These are phyloP conservation scores for Heliconius aoede DNA, from an alignment of 2,888 invertebrate genomes.

Conservation along the genomic window DNA sequence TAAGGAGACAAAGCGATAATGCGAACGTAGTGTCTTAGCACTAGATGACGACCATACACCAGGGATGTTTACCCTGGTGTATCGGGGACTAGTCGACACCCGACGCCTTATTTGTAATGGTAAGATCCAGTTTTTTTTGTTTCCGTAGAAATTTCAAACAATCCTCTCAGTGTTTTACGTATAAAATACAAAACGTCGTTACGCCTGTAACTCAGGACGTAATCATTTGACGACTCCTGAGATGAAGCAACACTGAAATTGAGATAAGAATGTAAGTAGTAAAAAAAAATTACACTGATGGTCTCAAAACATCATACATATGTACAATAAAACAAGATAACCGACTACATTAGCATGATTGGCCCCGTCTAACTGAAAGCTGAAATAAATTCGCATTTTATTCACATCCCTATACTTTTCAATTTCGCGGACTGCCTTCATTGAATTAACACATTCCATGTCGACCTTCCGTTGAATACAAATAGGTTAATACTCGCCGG, in stretches of 20 bases:
- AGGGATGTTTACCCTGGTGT: no score
- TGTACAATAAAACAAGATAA: not conserved
- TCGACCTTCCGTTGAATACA: slow-evolving; percentile 35
- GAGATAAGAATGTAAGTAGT: slow-evolving; percentile 35
- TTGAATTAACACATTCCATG: slow-evolving; percentile 40
- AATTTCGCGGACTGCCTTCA: slow-evolving; percentile 33
- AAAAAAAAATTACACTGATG: slow-evolving; percentile 4
- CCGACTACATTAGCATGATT: not conserved
- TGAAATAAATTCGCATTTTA: slow-evolving; percentile 22
- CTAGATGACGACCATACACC: no score
- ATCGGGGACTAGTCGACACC: no score
- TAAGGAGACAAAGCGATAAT: no score
- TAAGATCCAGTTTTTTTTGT: no score
- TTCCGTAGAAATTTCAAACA: no score
- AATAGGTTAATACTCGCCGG: slow-evolving; percentile 24
- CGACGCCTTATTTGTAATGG: no score
- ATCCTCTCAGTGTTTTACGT: no score
- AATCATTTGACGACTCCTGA: slow-evolving; percentile 19
- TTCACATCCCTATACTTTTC: slow-evolving; percentile 34
- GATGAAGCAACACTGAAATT: slow-evolving; percentile 31
- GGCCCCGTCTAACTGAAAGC: not conserved
- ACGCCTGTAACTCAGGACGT: not conserved
- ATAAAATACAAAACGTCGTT: not conserved
- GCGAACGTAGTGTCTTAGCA: no score
- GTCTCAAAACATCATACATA: not conserved